These are phyloP conservation scores for Drosophila rufa DNA, from an alignment of 1,140 invertebrate species.

Conservation along the genomic window DNA sequence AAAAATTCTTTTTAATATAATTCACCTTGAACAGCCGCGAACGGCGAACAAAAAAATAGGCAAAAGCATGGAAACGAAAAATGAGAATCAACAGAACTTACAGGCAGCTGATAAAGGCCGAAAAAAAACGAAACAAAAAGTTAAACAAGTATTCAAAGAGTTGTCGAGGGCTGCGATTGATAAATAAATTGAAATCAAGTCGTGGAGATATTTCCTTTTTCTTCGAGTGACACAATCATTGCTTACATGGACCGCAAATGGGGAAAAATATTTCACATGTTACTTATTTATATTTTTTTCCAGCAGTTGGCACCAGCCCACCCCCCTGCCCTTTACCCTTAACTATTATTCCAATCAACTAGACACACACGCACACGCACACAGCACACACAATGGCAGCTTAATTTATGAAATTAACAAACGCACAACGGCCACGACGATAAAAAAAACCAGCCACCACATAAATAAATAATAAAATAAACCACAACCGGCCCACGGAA, in stretches of 20 bases:
- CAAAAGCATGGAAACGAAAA: slow-evolving; percentile 22
- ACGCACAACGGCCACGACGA: slow-evolving; percentile 38
- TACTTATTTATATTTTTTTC: slow-evolving; percentile 23
- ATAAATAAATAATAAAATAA: slow-evolving; percentile 68
- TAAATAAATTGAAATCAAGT: slow-evolving; percentile 71
- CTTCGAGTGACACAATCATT: slow-evolving; percentile 45
- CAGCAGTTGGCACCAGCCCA: slow-evolving; percentile 15
- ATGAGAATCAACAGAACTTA: slow-evolving; percentile 52
- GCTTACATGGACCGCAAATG: slow-evolving; percentile 48
- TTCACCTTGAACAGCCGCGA: slow-evolving; percentile 61
- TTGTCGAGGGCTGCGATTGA: slow-evolving; percentile 45
- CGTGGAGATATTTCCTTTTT: slow-evolving; percentile 45
- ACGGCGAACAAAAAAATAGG: neutral
- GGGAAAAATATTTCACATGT: slow-evolving; percentile 34
- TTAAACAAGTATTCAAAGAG: slow-evolving; percentile 38
- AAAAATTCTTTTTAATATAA: slow-evolving; percentile 60
- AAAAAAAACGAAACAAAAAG: slow-evolving; percentile 15
- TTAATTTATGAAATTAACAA: slow-evolving; percentile 82
- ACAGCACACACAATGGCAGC: slow-evolving; percentile 47
- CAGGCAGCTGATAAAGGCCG: slow-evolving; percentile 27
- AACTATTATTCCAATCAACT: slow-evolving; percentile 40
- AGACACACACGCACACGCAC: slow-evolving; percentile 21
- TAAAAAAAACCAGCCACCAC: slow-evolving; percentile 61
- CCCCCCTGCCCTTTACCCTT: slow-evolving; percentile 25
- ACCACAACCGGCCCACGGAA: slow-evolving; percentile 28